Evolutionary conservation across 2,113 vertebrate genomes (phyloP).

Genomic region (Indicator maculatus): DNA sequence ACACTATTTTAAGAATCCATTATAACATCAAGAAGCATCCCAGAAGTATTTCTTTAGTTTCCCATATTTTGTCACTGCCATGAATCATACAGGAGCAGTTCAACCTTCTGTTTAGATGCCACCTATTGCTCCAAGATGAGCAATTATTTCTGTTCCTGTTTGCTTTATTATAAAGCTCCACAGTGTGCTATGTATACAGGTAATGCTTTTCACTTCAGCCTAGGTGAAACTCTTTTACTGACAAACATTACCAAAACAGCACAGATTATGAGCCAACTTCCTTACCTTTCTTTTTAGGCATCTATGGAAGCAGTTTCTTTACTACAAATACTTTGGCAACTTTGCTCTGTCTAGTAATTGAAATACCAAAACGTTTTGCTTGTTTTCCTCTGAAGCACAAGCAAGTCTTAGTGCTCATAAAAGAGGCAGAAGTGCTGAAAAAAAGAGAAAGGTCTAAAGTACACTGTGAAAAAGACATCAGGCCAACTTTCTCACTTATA

Average conservation of each 20-base stretch:
- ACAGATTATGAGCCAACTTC: neutral
- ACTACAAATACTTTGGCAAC: neutral
- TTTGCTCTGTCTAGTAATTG: neutral
- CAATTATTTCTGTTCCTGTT: neutral
- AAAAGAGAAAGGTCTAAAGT: neutral
- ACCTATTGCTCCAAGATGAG: neutral
- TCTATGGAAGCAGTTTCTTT: neutral
- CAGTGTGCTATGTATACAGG: neutral
- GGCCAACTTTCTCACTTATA: neutral
- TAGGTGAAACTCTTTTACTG: neutral
- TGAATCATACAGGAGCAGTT: neutral
- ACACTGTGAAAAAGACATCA: neutral
- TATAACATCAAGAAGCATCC: neutral
- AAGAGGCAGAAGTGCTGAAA: neutral
- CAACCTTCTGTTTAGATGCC: neutral
- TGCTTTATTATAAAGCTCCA: neutral
- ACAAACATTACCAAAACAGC: neutral
- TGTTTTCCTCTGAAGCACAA: neutral
- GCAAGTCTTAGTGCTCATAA: neutral
- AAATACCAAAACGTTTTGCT: neutral
- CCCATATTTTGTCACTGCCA: neutral
- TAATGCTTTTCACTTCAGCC: neutral
- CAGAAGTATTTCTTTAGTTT: neutral
- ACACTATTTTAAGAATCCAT: neutral
- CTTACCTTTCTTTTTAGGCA: neutral